Base-by-base conservation (phyloP, 2,888 invertebrate genomes). In the Lathronympha strigana region DNA sequence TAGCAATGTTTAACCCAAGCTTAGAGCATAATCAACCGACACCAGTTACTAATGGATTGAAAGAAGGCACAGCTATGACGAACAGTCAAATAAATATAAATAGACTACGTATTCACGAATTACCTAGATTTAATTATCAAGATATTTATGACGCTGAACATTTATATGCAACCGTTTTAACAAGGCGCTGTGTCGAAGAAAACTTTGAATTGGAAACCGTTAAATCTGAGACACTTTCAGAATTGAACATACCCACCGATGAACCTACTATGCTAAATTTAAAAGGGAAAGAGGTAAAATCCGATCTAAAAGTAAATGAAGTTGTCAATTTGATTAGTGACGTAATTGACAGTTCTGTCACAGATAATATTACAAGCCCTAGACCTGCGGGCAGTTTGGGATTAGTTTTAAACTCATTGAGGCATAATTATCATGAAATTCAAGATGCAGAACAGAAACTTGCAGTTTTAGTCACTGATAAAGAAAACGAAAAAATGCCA, bases 71-170 rank as follows among this genome's bases (percentile, higher is more conserved):
- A 31, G 23, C 33, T 15, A 17, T 61, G n/a, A 66, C 60, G 8
- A 53, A 40, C 61, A 21, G 15, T 36, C 54, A 54, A 54, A 54
- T 66, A 19, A 61, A 54, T 49, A 19, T 53, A 38, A 67, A 45
- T 5, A 61, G 33, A 21, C 53, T 64, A 45, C 55, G 45, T 15
- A 67, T 80, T 47, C 75, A 74, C 33, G 84, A 85, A 73, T 67
- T 76, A 4, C 81, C 82, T 36, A 73, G 74, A 43, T 82, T 74
- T 68, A 82, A 60, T 67, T 85, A 86, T 69, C 73, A 81, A 28
- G 85, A 86, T 64, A 49, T 85, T 25, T 71, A 47, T 60, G 85
- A 86, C 68, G 86, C 84, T 67, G 86, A 87, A 74, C 51, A 31
- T n/a, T 66, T 78, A 60, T 73, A 78, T 36, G 84, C 77, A 1